These are phyloP conservation scores for Parazoanthus darwini DNA, from an alignment of 92 coral and sea anemone species.

Conservation along the genomic window DNA sequence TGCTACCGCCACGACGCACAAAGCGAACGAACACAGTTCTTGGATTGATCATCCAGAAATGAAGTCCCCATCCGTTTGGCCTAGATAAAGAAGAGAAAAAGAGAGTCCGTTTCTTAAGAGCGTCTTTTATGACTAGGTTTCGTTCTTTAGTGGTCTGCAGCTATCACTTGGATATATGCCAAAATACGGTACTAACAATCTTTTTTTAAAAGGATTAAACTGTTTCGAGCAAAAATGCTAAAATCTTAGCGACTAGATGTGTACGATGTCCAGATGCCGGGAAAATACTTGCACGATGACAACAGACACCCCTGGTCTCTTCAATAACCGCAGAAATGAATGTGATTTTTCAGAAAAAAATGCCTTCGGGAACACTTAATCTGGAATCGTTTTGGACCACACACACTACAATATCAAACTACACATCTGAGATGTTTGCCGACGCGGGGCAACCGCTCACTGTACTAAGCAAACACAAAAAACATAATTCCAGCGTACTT, in stretches of 20 bases:
- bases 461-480: background rate
- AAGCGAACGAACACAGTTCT: conserved; percentile 28
- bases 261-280: no score
- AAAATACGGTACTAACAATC: no score
- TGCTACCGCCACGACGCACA: background rate
- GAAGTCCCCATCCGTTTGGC: conserved; percentile 34
- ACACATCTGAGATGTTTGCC: no score
- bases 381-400: no score
- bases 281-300: no score
- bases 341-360: no score
- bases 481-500: conserved; percentile 10
- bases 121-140: background rate
- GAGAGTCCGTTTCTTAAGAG: background rate
- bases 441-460: background rate
- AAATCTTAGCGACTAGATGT: no score
- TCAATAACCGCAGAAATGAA: background rate
- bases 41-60: conserved; percentile 35
- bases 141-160: background rate
- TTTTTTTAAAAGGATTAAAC: no score
- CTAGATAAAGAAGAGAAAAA: background rate
- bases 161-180: no score
- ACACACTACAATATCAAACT: no score
- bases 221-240: no score
- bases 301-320: background rate
- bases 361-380: background rate